A percentile compares a stretch with the other conserved stretches of the same genome.
Evolutionary conservation across 2,797 vertebrate species (phyloP).

Genomic region (Clarias laeviceps): DNA sequence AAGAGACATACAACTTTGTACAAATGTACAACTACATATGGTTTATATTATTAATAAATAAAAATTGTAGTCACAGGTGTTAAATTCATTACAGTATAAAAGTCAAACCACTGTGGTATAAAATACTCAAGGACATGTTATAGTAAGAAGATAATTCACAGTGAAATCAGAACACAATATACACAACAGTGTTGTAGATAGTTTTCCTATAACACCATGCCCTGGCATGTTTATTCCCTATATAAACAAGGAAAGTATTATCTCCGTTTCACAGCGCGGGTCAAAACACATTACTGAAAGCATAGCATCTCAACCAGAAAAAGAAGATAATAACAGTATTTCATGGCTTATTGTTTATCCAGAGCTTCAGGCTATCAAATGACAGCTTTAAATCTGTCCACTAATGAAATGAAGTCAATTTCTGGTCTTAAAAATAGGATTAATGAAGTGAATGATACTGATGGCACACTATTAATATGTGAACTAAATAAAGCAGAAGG

Average conservation of each 20-base stretch:
- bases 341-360: constrained; percentile 36
- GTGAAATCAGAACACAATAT: background rate
- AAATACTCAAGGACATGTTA: background rate
- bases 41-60: background rate
- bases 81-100: background rate
- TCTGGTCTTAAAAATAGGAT: constrained; percentile 15
- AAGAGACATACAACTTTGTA: background rate
- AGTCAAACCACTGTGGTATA: background rate
- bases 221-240: background rate
- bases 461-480: background rate
- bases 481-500: constrained; percentile 18
- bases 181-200: background rate
- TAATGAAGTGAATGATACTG: constrained; percentile 15
- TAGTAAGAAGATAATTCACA: background rate
- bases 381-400: constrained; percentile 13
- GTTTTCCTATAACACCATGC: constrained; percentile 7
- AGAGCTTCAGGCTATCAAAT: constrained; percentile 27
- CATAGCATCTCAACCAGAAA: constrained; percentile 19
- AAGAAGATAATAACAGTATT: background rate
- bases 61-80: background rate
- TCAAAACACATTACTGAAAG: background rate
- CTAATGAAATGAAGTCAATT: constrained; percentile 30
- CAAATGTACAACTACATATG: background rate
- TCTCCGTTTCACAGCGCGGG: constrained; percentile 13
- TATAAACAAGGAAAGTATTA: constrained; percentile 22